phyloP scores from a whole-genome alignment of 37 sponge, comb jelly and placozoan genomes.

The Theonella swinhoei region DNA sequence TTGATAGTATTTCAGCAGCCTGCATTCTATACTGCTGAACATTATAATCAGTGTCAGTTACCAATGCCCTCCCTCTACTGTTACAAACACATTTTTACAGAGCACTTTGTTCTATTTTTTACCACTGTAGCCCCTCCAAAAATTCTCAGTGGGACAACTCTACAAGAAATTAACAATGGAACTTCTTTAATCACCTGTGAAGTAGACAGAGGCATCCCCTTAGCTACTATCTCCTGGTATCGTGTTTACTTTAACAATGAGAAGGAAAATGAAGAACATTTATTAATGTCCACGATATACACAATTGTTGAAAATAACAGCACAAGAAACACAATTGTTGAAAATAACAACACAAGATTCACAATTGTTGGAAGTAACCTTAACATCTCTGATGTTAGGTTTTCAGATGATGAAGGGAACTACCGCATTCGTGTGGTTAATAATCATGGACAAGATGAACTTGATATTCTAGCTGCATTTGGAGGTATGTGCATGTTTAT shows the following conservation, averaged over 20 bases:
- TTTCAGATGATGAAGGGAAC: constrained; percentile 11
- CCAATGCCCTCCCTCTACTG: no score
- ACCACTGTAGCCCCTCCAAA: background rate
- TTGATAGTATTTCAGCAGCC: no score
- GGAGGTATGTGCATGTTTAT: no score
- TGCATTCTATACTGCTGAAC: no score
- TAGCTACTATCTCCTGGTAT: background rate
- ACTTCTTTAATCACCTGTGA: background rate
- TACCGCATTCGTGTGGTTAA: background rate
- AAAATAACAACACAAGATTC: background rate
- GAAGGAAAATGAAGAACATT: background rate
- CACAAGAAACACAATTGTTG: background rate
- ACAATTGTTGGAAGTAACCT: background rate
- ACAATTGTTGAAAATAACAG: no score
- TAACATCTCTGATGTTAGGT: background rate
- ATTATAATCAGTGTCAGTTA: no score
- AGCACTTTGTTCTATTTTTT: no score
- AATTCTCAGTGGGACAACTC: background rate
- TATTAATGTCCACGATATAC: background rate
- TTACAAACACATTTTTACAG: no score
- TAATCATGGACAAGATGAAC: background rate
- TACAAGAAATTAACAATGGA: background rate
- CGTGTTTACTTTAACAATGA: no score
- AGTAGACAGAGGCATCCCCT: background rate
- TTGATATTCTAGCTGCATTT: background rate